phyloP scores from a whole-genome alignment of 1,140 invertebrate genomes.

The Leptinotarsa defecta region DNA sequence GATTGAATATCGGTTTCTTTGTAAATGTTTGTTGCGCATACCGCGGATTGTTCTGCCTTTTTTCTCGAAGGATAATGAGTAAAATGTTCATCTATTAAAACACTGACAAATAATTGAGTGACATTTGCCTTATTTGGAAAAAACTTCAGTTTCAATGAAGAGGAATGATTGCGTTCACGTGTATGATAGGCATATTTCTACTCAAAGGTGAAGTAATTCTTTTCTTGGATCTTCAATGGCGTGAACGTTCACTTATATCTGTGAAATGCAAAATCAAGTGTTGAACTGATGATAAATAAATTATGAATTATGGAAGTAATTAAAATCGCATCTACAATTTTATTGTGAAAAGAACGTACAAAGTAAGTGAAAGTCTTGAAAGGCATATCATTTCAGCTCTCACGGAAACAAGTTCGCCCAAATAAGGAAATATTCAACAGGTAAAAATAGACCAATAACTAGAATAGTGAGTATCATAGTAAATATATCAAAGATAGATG shows the following conservation, averaged over 20 bases:
- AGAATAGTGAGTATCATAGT: too few relatives aligned
- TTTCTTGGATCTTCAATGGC: neutral
- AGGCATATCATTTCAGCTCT: too few relatives aligned
- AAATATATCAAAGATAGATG: too few relatives aligned
- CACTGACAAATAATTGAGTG: conserved; percentile 30
- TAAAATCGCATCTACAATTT: too few relatives aligned
- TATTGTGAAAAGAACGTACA: too few relatives aligned
- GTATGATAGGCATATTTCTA: conserved; percentile 3
- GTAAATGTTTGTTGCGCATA: conserved; percentile 32
- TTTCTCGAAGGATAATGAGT: conserved; percentile 31
- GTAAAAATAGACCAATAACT: too few relatives aligned
- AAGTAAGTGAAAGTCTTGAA: too few relatives aligned
- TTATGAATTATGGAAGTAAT: too few relatives aligned
- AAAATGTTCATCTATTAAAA: conserved; percentile 32
- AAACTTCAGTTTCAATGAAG: conserved; percentile 15
- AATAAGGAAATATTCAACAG: too few relatives aligned
- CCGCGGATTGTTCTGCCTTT: conserved; percentile 28
- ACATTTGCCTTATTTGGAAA: conserved; percentile 26
- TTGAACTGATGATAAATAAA: too few relatives aligned
- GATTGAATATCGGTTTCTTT: conserved; percentile 37
- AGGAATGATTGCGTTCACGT: conserved; percentile 12
- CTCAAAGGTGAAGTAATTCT: neutral
- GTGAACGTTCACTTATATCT: neutral
- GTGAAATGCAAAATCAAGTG: too few relatives aligned
- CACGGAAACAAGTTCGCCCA: too few relatives aligned